Evolutionary conservation across 2,888 invertebrate genomes (phyloP).

Genomic region (Furcula furcula): DNA sequence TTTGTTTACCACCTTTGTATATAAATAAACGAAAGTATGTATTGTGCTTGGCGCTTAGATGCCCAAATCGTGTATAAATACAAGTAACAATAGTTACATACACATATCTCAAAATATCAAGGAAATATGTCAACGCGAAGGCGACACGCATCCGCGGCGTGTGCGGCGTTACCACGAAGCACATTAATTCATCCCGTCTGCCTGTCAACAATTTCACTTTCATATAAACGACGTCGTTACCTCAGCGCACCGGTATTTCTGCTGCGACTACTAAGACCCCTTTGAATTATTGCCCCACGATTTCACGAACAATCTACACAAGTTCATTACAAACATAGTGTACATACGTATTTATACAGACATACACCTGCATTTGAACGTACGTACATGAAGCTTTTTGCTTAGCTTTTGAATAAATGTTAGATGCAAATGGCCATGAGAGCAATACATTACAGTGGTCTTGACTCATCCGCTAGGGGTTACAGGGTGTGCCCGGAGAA

Average conservation of each 20-base stretch:
- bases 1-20: too few relatives aligned
- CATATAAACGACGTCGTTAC: conserved; percentile 17
- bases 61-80: not conserved
- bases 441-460: too few relatives aligned
- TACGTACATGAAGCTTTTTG: too few relatives aligned
- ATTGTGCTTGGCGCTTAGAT: too few relatives aligned
- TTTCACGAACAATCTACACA: not conserved
- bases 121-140: conserved; percentile 17
- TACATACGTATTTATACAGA: too few relatives aligned
- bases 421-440: too few relatives aligned
- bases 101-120: conserved; percentile 34
- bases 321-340: not conserved
- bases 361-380: too few relatives aligned
- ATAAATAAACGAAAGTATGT: too few relatives aligned
- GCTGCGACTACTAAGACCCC: conserved; percentile 9
- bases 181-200: conserved; percentile 38
- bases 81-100: conserved; percentile 11
- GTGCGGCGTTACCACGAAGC: conserved; percentile 12
- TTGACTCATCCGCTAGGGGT: too few relatives aligned
- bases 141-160: conserved; percentile 29
- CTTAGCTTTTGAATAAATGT: too few relatives aligned
- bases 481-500: too few relatives aligned
- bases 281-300: conserved; percentile 2
- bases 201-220: conserved; percentile 35
- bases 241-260: conserved; percentile 11